These are phyloP conservation scores for Pangasius larnaudii DNA, from an alignment of 2,797 vertebrate species.

Conservation along the genomic window DNA sequence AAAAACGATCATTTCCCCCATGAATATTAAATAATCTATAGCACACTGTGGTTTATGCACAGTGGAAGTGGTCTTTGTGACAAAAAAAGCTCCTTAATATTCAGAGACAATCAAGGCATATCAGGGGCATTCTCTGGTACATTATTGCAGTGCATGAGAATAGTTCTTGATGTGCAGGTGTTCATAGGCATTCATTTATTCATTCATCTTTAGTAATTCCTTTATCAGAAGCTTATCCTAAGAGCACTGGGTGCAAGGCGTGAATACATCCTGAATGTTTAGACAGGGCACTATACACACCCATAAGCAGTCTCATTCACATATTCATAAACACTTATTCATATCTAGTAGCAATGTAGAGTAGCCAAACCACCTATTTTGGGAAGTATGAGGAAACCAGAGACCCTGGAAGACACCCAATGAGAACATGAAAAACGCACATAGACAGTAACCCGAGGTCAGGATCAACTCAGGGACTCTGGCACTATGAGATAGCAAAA, in stretches of 20 bases:
- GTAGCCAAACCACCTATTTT: neutral
- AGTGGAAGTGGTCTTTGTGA: neutral
- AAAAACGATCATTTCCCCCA: neutral
- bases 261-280: neutral
- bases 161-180: neutral
- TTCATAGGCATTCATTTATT: neutral
- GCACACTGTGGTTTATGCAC: neutral
- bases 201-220: neutral
- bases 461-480: neutral
- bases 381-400: neutral
- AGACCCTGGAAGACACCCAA: neutral
- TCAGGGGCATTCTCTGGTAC: neutral
- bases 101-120: neutral
- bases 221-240: slow-evolving; percentile 1
- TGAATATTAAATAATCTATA: neutral
- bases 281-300: neutral
- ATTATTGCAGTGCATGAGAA: neutral
- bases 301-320: neutral
- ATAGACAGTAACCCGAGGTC: neutral
- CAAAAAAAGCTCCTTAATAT: neutral
- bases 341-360: neutral
- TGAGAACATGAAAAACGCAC: neutral
- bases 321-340: neutral
- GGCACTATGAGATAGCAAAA: neutral
- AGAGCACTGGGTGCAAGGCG: neutral